Percentiles rank a stretch among this genome's conserved stretches.
phyloP scores from a whole-genome alignment of 1,140 invertebrate species.

The Drosophila prosaltans region DNA sequence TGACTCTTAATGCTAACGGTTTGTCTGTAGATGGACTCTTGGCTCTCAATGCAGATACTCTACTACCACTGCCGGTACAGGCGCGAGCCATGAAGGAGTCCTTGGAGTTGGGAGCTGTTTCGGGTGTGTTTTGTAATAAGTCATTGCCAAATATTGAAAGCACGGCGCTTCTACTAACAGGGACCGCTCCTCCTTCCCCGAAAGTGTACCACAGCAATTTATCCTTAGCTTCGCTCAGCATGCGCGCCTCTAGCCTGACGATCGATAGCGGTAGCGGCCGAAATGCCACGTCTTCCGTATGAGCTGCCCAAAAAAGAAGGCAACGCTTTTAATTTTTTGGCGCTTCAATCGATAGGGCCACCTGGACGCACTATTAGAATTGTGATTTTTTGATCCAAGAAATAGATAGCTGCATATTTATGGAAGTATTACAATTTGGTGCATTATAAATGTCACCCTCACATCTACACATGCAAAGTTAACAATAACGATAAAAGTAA shows the following conservation, averaged over 20 bases:
- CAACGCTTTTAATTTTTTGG: background rate
- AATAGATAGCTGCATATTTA: constrained; percentile 9
- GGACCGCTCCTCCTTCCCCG: constrained; percentile 37
- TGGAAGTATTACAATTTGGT: constrained; percentile 5
- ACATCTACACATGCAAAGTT: constrained; percentile 9
- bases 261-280: constrained; percentile 70
- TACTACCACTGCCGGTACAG: constrained; percentile 29
- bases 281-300: constrained; percentile 81
- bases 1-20: constrained; percentile 41
- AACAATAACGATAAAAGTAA: constrained; percentile 3
- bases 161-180: constrained; percentile 37
- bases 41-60: constrained; percentile 33
- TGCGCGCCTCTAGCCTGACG: constrained; percentile 77
- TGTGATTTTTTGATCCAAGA: constrained; percentile 21
- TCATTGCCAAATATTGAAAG: constrained; percentile 50
- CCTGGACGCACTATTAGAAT: background rate
- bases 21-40: constrained; percentile 44
- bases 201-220: constrained; percentile 75
- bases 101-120: constrained; percentile 7
- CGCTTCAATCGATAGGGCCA: background rate
- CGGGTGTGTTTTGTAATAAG: constrained; percentile 40
- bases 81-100: background rate
- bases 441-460: background rate
- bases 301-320: background rate
- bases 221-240: constrained; percentile 74